Conservation (phyloP, 2,888 invertebrate species). For the Cephus sareptanus region DNA sequence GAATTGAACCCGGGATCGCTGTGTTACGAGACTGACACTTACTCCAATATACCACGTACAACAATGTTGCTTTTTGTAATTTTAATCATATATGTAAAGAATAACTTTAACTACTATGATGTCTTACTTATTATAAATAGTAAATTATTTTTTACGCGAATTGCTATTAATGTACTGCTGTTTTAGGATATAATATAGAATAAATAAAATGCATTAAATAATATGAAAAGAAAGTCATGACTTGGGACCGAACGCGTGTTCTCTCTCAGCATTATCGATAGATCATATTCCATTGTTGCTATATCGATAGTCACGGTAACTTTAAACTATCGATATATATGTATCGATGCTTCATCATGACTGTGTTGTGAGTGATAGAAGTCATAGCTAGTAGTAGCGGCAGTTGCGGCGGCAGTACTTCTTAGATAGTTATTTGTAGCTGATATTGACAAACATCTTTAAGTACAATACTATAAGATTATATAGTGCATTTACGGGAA, state of each 20-base stretch:
- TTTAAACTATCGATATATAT: not conserved
- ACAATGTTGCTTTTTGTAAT: rapidly evolving
- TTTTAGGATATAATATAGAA: too few relatives aligned
- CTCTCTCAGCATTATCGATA: too few relatives aligned
- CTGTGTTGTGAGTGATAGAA: not conserved
- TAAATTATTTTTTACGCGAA: not conserved
- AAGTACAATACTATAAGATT: not conserved
- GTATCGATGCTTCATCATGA: not conserved
- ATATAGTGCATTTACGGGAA: not conserved
- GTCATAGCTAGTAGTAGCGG: not conserved
- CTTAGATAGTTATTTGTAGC: not conserved
- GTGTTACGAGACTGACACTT: not conserved
- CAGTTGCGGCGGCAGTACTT: not conserved
- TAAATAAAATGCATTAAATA: too few relatives aligned
- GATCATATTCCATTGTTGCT: too few relatives aligned
- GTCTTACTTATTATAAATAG: not conserved
- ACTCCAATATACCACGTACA: not conserved
- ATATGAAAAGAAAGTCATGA: too few relatives aligned
- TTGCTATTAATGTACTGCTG: too few relatives aligned
- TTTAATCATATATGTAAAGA: not conserved
- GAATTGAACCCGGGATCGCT: not conserved
- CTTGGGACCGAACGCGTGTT: too few relatives aligned
- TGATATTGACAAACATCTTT: not conserved
- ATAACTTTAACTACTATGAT: not conserved
- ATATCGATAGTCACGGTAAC: too few relatives aligned